Evolutionary conservation across 2,888 invertebrate genomes (phyloP), one percentile per base, ranked within the genome.

Genomic region (Phalangium opilio): DNA sequence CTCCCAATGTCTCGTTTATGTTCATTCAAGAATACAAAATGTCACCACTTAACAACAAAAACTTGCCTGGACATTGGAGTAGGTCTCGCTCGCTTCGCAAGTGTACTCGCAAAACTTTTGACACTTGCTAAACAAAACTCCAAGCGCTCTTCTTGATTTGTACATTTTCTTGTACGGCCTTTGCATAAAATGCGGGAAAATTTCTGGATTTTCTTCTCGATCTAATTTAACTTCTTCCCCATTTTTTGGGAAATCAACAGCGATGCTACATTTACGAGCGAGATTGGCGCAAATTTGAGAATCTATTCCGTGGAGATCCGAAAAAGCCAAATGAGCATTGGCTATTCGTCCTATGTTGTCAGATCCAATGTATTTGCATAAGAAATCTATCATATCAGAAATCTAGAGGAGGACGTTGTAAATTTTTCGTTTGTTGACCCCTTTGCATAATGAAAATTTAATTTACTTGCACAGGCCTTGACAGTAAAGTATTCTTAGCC

Each of bases 181-280:
- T 33, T 54, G 50, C 57, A 57, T 57, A 38, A 57, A 57, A 38
- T 57, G 55, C 10, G 57, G 57, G 18, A 42, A 51, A 10, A 11
- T 10, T 1, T 15, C 17, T 8, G 55, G 53, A 33, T 41, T 50
- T 33, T 55, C 54, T 5, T n/a, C 5, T 1, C 11, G 36, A 11
- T 47, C 45, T 18, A 55, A 39, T 27, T 39, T 17, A 21, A 34
- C 42, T 40, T 42, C 45, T 5, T 38, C 44, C 11, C 57, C 57
- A 18, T 46, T 50, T 39, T 57, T 57, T 2, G 53, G 53, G 17
- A 49, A 57, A 44, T 57, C 57, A 2, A 57, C 47, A 18, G 55
- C 51, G 20, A 39, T 35, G 0, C 49, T 47, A 19, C 49, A 50
- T 39, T 55, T 55, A 2, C 41, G 27, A 3, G 51, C 55, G 7